These are phyloP conservation scores for Microplitis deprimator DNA, from an alignment of 2,888 invertebrate species.

Conservation along the genomic window DNA sequence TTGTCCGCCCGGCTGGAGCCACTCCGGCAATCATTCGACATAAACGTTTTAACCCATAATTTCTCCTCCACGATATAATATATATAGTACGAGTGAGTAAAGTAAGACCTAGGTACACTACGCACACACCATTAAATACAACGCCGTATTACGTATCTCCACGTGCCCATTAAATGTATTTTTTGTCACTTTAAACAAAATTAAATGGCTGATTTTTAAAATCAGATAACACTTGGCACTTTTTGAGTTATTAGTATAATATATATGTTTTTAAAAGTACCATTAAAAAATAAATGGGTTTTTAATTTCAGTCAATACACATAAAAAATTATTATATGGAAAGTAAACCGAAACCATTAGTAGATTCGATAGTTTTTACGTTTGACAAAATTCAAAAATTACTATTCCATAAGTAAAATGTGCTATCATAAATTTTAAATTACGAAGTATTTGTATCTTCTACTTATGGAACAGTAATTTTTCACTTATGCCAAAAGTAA, in stretches of 20 bases:
- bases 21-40: conserved; percentile 62
- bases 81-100: too few species aligned
- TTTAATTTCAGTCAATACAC: not conserved
- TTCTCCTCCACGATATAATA: conserved; percentile 22
- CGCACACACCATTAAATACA: not conserved
- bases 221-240: not conserved
- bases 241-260: not conserved
- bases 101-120: not conserved
- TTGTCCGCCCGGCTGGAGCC: conserved; percentile 60
- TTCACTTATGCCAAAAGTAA: too few species aligned
- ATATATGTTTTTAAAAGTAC: not conserved
- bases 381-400: too few species aligned
- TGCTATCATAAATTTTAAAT: too few species aligned
- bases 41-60: conserved; percentile 63
- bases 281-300: not conserved
- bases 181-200: not conserved
- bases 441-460: too few species aligned
- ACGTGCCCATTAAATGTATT: not conserved
- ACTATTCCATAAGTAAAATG: too few species aligned
- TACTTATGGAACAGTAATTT: too few species aligned
- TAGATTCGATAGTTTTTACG: too few species aligned
- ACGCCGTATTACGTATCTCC: not conserved
- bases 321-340: not conserved
- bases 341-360: not conserved
- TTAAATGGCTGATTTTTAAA: not conserved